phyloP scores from a whole-genome alignment of 2,888 invertebrate genomes.

The Blera fallax region DNA sequence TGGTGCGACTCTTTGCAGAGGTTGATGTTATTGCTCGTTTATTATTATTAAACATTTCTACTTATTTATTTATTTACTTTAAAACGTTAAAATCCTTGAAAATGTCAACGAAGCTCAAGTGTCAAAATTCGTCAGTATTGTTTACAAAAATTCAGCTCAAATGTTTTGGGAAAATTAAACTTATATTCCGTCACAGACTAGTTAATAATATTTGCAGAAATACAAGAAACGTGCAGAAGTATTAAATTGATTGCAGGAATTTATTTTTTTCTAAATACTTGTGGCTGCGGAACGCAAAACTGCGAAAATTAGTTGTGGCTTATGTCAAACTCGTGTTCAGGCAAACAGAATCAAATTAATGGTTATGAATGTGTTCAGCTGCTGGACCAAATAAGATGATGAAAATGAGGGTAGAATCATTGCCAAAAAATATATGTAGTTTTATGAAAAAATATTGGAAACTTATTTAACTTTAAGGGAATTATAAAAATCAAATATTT shows the following conservation, averaged over 20 bases:
- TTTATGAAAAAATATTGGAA: too few relatives aligned
- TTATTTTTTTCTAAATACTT: neutral
- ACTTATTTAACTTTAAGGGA: too few relatives aligned
- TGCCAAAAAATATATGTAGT: too few relatives aligned
- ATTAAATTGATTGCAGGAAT: neutral
- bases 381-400: too few relatives aligned
- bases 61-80: conserved; percentile 37
- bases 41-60: conserved; percentile 52
- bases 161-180: neutral
- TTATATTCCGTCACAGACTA: neutral
- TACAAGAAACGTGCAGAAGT: neutral
- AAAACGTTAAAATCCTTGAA: neutral
- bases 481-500: too few relatives aligned
- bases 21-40: conserved; percentile 62
- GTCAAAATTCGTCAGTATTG: conserved; percentile 28
- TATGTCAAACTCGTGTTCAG: conserved; percentile 25
- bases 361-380: conserved; percentile 1
- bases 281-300: neutral
- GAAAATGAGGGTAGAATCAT: neutral
- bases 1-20: conserved; percentile 64
- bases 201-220: neutral
- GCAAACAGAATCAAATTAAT: neutral
- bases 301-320: neutral
- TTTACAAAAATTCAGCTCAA: conserved; percentile 1
- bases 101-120: neutral